Evolutionary conservation across 2,797 vertebrate genomes (phyloP), one percentile per base, ranked within the genome.

Genomic region (Leucoraja ocellata): DNA sequence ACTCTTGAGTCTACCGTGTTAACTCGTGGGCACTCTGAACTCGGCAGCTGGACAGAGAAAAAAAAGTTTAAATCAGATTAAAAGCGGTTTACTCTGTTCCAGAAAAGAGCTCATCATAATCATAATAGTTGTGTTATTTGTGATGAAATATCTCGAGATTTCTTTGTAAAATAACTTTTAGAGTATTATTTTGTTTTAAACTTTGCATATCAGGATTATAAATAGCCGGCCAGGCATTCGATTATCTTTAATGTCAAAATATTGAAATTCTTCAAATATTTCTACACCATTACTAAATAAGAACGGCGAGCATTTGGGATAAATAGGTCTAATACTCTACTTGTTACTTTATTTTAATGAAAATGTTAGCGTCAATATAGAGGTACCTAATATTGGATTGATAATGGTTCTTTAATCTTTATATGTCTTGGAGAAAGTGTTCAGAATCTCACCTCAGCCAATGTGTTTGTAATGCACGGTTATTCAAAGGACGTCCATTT

Each of bases 221-320:
- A 91, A 1, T 71, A 39, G 65, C 8, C 23, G 32, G 28, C 36
- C 16, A 10, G 0, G 18, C 88, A 91, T 32, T 91, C 68, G 18
- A 91, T 91, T 91, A 91, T 28, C 36, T 74, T 54, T 74, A 74
- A 74, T 54, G 32, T 39, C 9, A 14, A 71, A 91, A 71, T 25
- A 73, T 91, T 91, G 16, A 91, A 46, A 21, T 74, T 91, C 71
- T 74, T 91, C 71, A 74, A 74, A 74, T 36, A 74, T 46, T 46
- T 5, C 36, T 39, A 25, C 9, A 4, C 6, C 25, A 32, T 16
- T 18, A 65, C 11, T 21, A 65, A 16, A 32, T 68, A 63, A 32
- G 18, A 14, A 11, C 39, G 6, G 54, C 11, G 25, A 28, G 23
- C 10, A 23, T 54, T 91, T 61, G 39, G 36, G 28, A 91, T 18